Percentiles rank a stretch among this genome's conserved stretches.
phyloP scores from a whole-genome alignment of 2,888 invertebrate species.

The Lacanobia wlatinum region DNA sequence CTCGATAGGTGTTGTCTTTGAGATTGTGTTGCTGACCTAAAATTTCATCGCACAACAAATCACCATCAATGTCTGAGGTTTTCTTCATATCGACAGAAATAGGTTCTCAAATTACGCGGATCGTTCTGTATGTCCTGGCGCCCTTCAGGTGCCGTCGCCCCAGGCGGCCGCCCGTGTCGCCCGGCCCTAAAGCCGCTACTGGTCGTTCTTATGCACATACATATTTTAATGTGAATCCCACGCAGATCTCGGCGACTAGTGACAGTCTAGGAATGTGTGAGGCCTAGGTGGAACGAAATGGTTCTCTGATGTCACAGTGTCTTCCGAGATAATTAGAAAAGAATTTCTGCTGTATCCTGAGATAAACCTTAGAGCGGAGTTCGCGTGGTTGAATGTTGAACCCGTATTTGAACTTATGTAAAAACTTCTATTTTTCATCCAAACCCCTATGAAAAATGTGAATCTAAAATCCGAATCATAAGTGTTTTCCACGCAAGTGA shows the following conservation, averaged over 20 bases:
- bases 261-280: not conserved
- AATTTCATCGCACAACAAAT: no score
- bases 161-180: no score
- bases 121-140: no score
- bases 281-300: not conserved
- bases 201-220: slow-evolving; percentile 2
- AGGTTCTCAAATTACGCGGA: no score
- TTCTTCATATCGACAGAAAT: no score
- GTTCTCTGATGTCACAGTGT: not conserved
- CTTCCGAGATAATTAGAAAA: not conserved
- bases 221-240: not conserved
- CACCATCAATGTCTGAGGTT: no score
- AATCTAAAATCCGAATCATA: not conserved
- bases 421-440: not conserved
- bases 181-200: no score
- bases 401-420: no score
- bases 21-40: no score
- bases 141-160: no score
- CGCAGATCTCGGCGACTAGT: not conserved
- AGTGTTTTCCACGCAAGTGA: not conserved
- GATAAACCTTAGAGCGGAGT: not conserved
- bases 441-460: not conserved
- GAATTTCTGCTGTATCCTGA: not conserved
- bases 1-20: no score
- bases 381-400: not conserved